Base-by-base conservation (phyloP, 2,888 invertebrate species). In the Volucella inanis region DNA sequence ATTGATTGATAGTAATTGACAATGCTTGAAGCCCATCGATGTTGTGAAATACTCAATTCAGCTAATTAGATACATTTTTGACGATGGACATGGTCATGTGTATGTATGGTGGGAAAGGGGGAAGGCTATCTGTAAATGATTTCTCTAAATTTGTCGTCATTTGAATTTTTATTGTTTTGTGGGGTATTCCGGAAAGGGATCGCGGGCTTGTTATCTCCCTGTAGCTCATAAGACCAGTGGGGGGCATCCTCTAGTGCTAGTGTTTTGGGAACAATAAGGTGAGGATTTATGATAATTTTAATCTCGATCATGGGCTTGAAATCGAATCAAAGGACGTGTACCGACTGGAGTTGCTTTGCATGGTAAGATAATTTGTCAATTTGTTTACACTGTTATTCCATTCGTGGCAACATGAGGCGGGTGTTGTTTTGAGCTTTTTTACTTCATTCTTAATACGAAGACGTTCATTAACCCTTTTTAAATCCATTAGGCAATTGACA, bases 321-420 rank as follows among this genome's bases (percentile, higher is more conserved):
- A 18, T 43, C 22, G 45, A 49, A 57, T 70, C 70, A 68, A 81
- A 70, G 68, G 64, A 67, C 41, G 61, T 67, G 15, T 61, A 72
- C 75, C 80, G 88, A 81, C 87, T 72, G 76, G 78, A 87, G 47
- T 87, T 88, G 86, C 79, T 77, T 82, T 64, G 87, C 57, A 87
- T 79, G 87, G 89, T 89, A 87, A 78, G 87, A 89, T 89, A 89
- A 91, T 91, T 91, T 91, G 91, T 91, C 91, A 91, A 89, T 88
- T 88, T 89, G 89, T 91, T 91, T 90, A 91, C 77, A 76, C 49
- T 47, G 18, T 41, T 80, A 39, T 68, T 74, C 54, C 41, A 61
- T 74, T 67, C 18, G 8, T 54, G n/a, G 14, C 65, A 52, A 72
- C 75, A 75, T 80, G 62, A 18, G 80, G 54, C 14, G 31, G 31